Evolutionary conservation across 2,888 invertebrate species (phyloP), one percentile per base, ranked within the genome.

Genomic region (Mechanitis messenoides): DNA sequence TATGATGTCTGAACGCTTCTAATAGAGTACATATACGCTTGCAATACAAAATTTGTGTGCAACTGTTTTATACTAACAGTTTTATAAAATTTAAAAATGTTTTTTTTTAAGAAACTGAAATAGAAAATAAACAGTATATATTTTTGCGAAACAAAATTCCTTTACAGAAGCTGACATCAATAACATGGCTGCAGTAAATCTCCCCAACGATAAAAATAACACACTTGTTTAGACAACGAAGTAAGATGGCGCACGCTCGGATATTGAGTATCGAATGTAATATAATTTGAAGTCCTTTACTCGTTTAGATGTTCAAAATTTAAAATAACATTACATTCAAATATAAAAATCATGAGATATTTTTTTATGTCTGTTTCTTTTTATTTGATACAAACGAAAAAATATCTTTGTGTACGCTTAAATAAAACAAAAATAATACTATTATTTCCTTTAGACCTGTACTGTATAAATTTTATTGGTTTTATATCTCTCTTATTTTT

Each of bases 121-220:
- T 20, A 20, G 20, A 20, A 20, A 20, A 20, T 20, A 42, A 42
- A 7, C 7, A 3, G 6, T 35, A 35, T 3, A 50, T n/a, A 50
- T 50, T 50, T 31, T 50, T 50, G n/a, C n/a, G 9, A 2, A 50
- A 11, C 28, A n/a, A 50, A 50, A 9, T 31, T 50, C 50, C 31
- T 42, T 42, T 50, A n/a, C 6, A 50, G 50, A 11, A 50, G 11
- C 31, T 31, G 31, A 50, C 50, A 50, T 50, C 50, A 50, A 50
- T 50, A 50, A 50, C 6, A 31, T 50, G 9, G 50, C 11, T 5
- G 50, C 50, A 31, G 50, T 31, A 50, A 50, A 50, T 50, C 50
- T 50, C 31, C 31, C 31, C 31, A 31, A 31, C 7, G 7, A 7
- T 31, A 31, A 50, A 31, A 28, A 50, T 50, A 7, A 50, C 31